Base-by-base conservation (phyloP, 2,113 vertebrate genomes). In the Apteryx mantelli region DNA sequence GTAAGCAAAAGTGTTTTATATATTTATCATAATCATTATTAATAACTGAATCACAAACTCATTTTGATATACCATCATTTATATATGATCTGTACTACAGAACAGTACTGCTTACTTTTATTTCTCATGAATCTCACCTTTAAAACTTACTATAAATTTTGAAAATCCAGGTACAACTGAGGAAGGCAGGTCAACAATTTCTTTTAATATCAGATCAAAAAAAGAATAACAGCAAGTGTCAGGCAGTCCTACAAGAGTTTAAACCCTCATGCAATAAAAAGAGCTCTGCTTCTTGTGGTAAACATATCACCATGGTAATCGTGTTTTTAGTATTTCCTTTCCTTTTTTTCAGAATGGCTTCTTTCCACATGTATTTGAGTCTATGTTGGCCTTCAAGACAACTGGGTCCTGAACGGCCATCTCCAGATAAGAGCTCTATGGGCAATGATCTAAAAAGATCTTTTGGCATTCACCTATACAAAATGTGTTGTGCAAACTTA, bases 11-110 rank as follows among this genome's bases (percentile, higher is more conserved):
- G 3, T 38, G 22, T 17, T 95, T 90, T 91, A 28, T 66, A 21
- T 73, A 91, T 73, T 70, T 89, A 70, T 44, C 69, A 77, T 81
- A 66, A 38, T 65, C 73, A 86, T 74, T 94, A 69, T 63, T 92
- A 88, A 86, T 88, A 95, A 79, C 19, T 92, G 42, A 97, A 88
- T 68, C 34, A 88, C 9, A 96, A 82, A 63, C 48, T 82, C 6
- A 17, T 60, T 76, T 91, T 50, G 4, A 44, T 38, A 34, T 66
- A 25, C 7, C 5, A 55, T 80, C 28, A 53, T 81, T 95, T 91
- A 74, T 46, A 50, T 66, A 58, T 13, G 1, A 63, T 81, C 46
- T 93, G 5, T 89, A 40, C 66, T 91, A 56, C 11, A 60, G 73
- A 60, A 40, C 66, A 53, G 24, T 10, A 10, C 8, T 66, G 16